phyloP scores from a whole-genome alignment of 2,888 invertebrate genomes.

The Kryphioiulus occultus region DNA sequence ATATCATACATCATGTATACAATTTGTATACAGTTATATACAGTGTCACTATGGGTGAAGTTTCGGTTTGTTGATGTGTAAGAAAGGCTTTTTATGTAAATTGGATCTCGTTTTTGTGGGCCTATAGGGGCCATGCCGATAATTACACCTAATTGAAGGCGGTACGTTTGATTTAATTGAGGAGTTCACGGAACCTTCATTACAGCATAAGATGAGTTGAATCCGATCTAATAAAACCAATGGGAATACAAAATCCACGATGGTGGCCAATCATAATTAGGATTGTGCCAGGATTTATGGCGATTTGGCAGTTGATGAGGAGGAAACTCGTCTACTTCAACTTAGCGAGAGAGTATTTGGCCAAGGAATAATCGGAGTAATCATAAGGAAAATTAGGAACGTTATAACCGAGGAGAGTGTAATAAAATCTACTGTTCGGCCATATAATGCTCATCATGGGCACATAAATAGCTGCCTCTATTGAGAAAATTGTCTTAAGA shows the following conservation, averaged over 20 bases:
- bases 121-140: neutral
- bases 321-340: neutral
- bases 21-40: neutral
- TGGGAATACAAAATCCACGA: neutral
- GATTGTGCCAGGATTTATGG: conserved; percentile 5
- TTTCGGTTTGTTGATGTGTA: neutral
- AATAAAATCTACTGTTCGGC: conserved; percentile 16
- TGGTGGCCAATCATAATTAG: conserved; percentile 23
- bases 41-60: neutral
- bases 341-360: neutral
- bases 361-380: conserved; percentile 23
- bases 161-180: conserved; percentile 23
- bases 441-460: conserved; percentile 23
- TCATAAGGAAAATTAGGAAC: conserved; percentile 23
- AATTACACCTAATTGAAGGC: neutral
- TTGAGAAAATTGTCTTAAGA: conserved; percentile 16
- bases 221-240: conserved; percentile 23
- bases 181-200: conserved; percentile 23
- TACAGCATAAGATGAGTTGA: conserved; percentile 23
- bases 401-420: neutral
- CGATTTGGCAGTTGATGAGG: neutral
- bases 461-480: conserved; percentile 14
- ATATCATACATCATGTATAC: neutral
- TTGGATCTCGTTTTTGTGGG: neutral
- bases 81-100: neutral